Evolutionary conservation across 2,888 invertebrate genomes (phyloP).

Genomic region (Hirtodrosophila duncani): DNA sequence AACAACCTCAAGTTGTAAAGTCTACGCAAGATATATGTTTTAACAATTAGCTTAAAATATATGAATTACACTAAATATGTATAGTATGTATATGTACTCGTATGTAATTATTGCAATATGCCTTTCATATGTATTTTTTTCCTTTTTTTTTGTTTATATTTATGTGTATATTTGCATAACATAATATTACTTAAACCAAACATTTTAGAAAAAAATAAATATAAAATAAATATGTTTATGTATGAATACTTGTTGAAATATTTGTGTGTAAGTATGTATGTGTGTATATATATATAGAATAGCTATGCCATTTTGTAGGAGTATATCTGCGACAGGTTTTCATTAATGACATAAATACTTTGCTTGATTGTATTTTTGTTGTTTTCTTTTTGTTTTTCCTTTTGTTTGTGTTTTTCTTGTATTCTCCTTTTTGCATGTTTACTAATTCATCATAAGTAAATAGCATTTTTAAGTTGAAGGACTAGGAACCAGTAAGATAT

Average conservation of each 20-base stretch:
- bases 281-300: conserved; percentile 40
- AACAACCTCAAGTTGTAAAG: conserved; percentile 39
- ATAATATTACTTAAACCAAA: conserved; percentile 28
- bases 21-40: conserved; percentile 26
- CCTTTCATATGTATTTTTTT: too few relatives aligned
- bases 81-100: too few relatives aligned
- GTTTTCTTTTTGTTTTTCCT: too few relatives aligned
- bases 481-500: conserved; percentile 66
- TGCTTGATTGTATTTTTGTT: conserved; percentile 35
- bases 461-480: conserved; percentile 51
- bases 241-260: conserved; percentile 1
- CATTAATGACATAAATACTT: conserved; percentile 62
- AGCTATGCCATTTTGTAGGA: conserved; percentile 60
- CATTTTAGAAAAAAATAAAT: conserved; percentile 26
- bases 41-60: conserved; percentile 25
- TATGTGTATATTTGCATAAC: conserved; percentile 20
- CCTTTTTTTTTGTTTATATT: conserved; percentile 14
- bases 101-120: conserved; percentile 39
- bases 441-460: conserved; percentile 52
- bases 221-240: conserved; percentile 12
- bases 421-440: conserved; percentile 16
- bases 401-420: too few relatives aligned
- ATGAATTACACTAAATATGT: conserved; percentile 28
- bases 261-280: conserved; percentile 27
- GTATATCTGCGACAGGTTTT: conserved; percentile 39